Base-by-base conservation (phyloP, 2,797 vertebrate species). In the Pyrocephalus nanus region DNA sequence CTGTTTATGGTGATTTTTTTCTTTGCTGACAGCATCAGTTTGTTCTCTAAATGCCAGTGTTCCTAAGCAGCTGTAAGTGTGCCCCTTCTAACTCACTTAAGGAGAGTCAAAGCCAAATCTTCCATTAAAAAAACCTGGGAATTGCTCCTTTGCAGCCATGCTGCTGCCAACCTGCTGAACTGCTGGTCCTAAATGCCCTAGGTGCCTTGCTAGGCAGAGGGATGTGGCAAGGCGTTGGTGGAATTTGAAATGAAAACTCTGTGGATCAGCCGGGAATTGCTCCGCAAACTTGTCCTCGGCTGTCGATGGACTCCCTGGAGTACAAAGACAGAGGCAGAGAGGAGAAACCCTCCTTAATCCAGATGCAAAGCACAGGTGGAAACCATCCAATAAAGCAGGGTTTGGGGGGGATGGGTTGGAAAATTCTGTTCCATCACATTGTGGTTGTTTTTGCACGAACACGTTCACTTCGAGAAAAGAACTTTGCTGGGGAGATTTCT, bases 1-100 rank as follows among this genome's bases (percentile, higher is more conserved):
- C 94, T 87, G 76, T 95, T 95, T 92, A 94, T 90, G 90, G 83
- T 42, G 62, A 88, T 93, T 92, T 51, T 96, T 96, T 94, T 81
- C 92, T 96, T 94, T 95, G 94, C 95, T 95, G 66, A 60, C 76
- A 81, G 36, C 74, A 67, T 38, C 42, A 48, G 20, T 83, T 79
- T 83, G 36, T 83, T 32, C 29, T 85, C 61, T 70, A 60, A 78
- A 73, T 40, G 25, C 29, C 80, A 38, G 8, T 15, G 23, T 11
- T 73, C 53, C 50, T 55, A 40, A 77, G 45, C 57, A 71, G 58
- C 18, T 67, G 32, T 11, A 58, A 54, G 11, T 12, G 32, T 73
- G 19, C 7, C 21, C 29, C 30, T 61, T 43, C 64, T 22, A 23
- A 11, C 34, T 55, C 22, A 17, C 51, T 65, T 77, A 62, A 66